A percentile compares a stretch with the other conserved stretches of the same genome.
These are phyloP conservation scores for Plebejus anna DNA, from an alignment of 2,888 invertebrate genomes.

Conservation along the genomic window DNA sequence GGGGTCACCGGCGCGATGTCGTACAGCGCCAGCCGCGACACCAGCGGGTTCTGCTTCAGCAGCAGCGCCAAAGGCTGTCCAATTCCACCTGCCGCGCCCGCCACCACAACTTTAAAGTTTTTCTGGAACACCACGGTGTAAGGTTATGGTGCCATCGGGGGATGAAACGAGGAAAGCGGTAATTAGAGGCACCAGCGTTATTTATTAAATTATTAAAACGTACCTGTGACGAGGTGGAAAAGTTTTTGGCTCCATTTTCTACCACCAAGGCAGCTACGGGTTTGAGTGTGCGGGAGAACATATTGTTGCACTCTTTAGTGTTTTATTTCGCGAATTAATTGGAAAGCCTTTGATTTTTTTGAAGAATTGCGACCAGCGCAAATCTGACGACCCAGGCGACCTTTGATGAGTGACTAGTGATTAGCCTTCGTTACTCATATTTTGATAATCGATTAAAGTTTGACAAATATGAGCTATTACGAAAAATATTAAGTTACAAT, in stretches of 20 bases:
- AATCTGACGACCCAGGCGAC: slow-evolving; percentile 45
- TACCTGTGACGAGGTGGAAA: slow-evolving; percentile 81
- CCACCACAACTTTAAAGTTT: slow-evolving; percentile 95
- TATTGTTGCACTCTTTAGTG: slow-evolving; percentile 45
- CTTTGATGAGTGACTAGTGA: slow-evolving; percentile 48
- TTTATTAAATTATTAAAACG: slow-evolving; percentile 23
- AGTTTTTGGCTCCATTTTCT: slow-evolving; percentile 80
- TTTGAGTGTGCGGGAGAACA: slow-evolving; percentile 83
- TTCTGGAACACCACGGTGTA: slow-evolving; percentile 68
- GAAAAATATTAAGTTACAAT: neutral
- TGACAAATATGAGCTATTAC: neutral
- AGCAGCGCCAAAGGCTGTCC: slow-evolving; percentile 97
- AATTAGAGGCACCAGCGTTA: neutral
- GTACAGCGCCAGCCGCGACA: slow-evolving; percentile 91
- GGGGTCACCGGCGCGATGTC: slow-evolving; percentile 94
- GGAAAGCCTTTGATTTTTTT: slow-evolving; percentile 17
- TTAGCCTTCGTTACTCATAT: slow-evolving; percentile 30
- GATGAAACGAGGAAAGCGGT: neutral
- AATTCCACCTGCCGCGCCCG: slow-evolving; percentile 98
- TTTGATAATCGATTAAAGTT: slow-evolving; percentile 24
- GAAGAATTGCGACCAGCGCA: slow-evolving; percentile 29
- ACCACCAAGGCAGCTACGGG: slow-evolving; percentile 68
- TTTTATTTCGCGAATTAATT: slow-evolving; percentile 11
- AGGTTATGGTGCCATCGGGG: neutral
- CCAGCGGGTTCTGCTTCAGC: slow-evolving; percentile 92